Conservation (phyloP, 2,888 invertebrate genomes). For the Drosophila trichaetosa region DNA sequence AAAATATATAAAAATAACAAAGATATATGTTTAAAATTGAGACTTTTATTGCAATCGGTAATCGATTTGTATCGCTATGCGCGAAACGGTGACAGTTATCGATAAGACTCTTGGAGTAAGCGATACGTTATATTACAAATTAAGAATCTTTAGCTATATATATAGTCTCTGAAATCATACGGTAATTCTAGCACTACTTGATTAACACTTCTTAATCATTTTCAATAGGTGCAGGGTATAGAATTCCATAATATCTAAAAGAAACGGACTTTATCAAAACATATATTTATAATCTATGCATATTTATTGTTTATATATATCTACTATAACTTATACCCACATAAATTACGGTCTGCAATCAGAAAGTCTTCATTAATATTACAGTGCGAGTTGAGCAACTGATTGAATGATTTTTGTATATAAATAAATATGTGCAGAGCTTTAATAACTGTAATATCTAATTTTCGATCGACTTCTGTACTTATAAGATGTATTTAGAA, state of each 20-base stretch:
- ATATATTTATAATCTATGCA: neutral
- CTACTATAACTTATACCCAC: neutral
- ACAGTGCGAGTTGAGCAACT: neutral
- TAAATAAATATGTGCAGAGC: too few species aligned
- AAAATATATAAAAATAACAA: neutral
- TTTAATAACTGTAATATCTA: neutral
- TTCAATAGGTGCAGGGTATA: neutral
- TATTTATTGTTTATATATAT: too few species aligned
- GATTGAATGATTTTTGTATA: neutral
- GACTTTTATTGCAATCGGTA: neutral
- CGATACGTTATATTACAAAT: neutral
- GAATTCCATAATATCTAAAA: neutral
- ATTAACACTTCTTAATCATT: too few species aligned
- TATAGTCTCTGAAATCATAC: too few species aligned
- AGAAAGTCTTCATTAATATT: neutral
- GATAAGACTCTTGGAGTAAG: neutral
- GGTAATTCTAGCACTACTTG: too few species aligned
- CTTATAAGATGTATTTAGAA: neutral
- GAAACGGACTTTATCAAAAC: neutral
- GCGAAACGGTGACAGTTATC: neutral
- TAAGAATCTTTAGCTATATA: neutral
- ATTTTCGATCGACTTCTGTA: neutral
- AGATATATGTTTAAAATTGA: neutral
- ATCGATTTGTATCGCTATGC: neutral
- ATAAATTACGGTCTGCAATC: neutral